Base-by-base conservation (phyloP, 2,888 invertebrate species). In the Lissonota sp. region DNA sequence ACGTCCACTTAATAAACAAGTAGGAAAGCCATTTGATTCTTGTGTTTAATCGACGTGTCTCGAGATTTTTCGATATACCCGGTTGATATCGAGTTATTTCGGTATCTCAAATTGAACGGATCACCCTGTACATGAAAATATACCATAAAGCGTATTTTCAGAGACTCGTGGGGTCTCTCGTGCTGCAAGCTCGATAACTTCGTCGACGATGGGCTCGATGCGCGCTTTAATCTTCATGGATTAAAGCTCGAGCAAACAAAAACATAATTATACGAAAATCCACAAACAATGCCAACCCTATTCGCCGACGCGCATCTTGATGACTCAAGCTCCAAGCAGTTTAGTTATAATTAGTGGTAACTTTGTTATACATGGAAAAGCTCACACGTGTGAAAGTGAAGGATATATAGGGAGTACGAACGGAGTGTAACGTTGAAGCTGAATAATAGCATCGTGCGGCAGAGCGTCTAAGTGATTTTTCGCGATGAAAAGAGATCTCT, bases 261-360 rank as follows among this genome's bases (percentile, higher is more conserved):
- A 67, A 73, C 60, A 67, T 62, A 62, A 67, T 67, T 79, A 73
- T 60, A 26, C 55, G 40, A 51, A 40, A 44, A 10, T 8, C 8
- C 42, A 12, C 42, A 16, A 10, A 64, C 60, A 62, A 62, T 51
- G 44, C 53, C 6, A 49, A n/a, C 16, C 4, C 67, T 64, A 64
- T 26, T 66, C 64, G n/a, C 51, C 12, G 10, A 51, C 64, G 42
- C 12, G 44, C 70, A 42, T 40, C 49, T 42, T 51, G 64, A 70
- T 44, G 69, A 60, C 64, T 51, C 26, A 55, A 14, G 55, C 55
- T 63, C 46, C n/a, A 16, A 37, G 42, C 55, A 39, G 57, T 73
- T 55, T 55, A 62, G 26, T 46, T 67, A 62, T 79, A 69, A 79
- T 79, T 69, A 10, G 39, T 39, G 10, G 44, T 5, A 46, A 62